Conservation (phyloP, 2,113 vertebrate genomes). For the Leucopsar rothschildi region DNA sequence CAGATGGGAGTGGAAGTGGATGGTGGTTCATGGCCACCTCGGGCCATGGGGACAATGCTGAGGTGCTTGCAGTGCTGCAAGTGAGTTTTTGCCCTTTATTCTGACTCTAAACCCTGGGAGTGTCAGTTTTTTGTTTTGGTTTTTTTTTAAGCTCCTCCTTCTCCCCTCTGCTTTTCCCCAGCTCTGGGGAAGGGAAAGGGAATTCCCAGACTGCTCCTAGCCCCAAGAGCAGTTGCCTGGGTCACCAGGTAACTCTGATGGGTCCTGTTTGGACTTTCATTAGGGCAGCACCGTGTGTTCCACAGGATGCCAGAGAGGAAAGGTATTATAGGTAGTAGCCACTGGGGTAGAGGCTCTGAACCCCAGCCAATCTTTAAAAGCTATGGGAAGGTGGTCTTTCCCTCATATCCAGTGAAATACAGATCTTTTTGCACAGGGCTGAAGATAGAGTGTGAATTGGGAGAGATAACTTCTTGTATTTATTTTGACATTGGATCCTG, state of each 20-base stretch:
- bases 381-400: neutral
- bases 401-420: neutral
- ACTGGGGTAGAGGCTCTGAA: neutral
- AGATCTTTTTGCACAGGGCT: neutral
- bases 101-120: neutral
- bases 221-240: neutral
- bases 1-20: neutral
- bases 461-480: neutral
- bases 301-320: neutral
- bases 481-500: neutral
- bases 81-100: neutral
- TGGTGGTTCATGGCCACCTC: neutral
- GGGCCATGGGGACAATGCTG: fast-evolving
- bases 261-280: neutral
- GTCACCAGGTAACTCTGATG: neutral
- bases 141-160: neutral
- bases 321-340: fast-evolving
- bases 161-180: neutral
- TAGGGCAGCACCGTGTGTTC: neutral
- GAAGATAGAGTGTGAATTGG: neutral
- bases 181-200: neutral
- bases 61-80: neutral
- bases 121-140: neutral
- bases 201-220: neutral
- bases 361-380: neutral